phyloP scores from a whole-genome alignment of 2,113 vertebrate species.

The Hucho hucho region DNA sequence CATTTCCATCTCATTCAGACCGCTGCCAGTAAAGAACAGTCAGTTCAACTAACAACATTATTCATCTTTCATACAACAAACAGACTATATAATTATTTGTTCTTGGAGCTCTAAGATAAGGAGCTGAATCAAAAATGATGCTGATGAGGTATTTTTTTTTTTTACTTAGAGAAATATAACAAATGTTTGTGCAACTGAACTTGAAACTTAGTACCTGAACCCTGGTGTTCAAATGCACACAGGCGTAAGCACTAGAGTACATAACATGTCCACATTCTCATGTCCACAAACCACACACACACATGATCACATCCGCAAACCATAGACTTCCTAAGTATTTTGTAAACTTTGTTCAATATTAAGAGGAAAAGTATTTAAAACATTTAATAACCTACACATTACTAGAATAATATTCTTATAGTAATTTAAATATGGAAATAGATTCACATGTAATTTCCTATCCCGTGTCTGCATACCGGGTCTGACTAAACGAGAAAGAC shows the following conservation, averaged over 20 bases:
- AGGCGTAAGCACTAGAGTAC: not conserved
- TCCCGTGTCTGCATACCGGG: not conserved
- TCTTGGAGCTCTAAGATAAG: not conserved
- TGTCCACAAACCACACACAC: conserved; percentile 18
- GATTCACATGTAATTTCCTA: not conserved
- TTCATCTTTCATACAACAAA: not conserved
- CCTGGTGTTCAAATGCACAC: not conserved
- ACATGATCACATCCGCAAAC: not conserved
- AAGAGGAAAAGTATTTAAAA: not conserved
- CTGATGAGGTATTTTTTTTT: not conserved
- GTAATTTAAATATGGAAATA: not conserved
- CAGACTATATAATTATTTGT: not conserved
- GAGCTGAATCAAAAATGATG: not conserved
- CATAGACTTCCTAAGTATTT: conserved; percentile 1
- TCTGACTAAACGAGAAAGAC: not conserved
- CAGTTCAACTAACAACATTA: not conserved
- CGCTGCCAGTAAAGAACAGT: not conserved
- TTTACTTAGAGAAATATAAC: not conserved
- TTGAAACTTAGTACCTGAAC: not conserved
- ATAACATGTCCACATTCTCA: not conserved
- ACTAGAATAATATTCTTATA: conserved; percentile 5
- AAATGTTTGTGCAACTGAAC: not conserved
- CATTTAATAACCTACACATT: not conserved
- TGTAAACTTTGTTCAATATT: not conserved
- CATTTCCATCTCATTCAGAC: not conserved